Evolutionary conservation across 2,797 vertebrate species (phyloP).

Genomic region (Schizothorax lantsangensis): DNA sequence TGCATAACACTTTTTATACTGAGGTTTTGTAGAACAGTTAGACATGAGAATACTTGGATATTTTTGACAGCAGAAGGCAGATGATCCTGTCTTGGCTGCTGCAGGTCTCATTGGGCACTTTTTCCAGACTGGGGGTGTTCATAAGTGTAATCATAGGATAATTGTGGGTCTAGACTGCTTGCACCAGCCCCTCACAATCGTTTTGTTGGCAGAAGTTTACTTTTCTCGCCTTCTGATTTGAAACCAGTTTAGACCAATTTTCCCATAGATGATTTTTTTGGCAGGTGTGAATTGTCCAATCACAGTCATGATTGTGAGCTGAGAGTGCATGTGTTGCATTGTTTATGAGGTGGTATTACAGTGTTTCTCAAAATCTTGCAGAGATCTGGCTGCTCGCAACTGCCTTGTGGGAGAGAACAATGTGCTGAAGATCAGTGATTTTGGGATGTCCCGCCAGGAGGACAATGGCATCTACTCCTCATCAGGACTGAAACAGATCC

Average conservation of each 20-base stretch:
- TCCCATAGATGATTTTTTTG: neutral
- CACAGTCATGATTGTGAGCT: neutral
- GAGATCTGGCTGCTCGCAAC: conserved; percentile 96
- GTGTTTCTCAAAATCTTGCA: conserved; percentile 65
- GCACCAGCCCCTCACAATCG: neutral
- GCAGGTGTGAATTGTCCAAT: neutral
- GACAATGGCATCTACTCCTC: conserved; percentile 97
- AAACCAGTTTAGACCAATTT: neutral
- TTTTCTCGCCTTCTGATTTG: neutral
- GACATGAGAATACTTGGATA: neutral
- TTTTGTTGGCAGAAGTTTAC: neutral
- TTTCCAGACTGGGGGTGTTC: neutral
- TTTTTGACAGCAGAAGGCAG: conserved; percentile 1
- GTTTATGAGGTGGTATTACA: neutral
- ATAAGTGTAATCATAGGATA: neutral
- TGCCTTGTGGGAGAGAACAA: conserved; percentile 93
- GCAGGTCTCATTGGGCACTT: neutral
- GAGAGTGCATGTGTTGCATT: neutral
- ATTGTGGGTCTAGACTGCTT: conserved; percentile 14
- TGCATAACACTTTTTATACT: neutral
- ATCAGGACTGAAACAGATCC: conserved; percentile 96
- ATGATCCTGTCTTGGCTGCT: neutral
- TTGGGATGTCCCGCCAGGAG: conserved; percentile 98
- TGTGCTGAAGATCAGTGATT: conserved; percentile 96
- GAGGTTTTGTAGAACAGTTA: neutral